These are phyloP conservation scores for Amaurobius ferox DNA, from an alignment of 2,888 invertebrate species.

Conservation along the genomic window DNA sequence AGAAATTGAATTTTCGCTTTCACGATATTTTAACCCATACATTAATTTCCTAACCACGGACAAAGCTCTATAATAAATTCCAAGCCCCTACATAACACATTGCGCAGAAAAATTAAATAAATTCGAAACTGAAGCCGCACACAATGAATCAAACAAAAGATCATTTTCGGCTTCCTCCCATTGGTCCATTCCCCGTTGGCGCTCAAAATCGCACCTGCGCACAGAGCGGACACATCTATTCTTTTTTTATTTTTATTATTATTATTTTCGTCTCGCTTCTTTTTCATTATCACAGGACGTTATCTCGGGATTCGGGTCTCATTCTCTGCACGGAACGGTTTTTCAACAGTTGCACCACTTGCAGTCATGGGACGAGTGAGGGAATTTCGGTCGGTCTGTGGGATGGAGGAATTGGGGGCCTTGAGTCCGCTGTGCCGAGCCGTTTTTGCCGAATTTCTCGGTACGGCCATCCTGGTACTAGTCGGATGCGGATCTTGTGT, in stretches of 20 bases:
- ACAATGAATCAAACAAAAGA: not conserved
- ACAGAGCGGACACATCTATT: not conserved
- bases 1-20: no score
- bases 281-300: not conserved
- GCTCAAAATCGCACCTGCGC: not conserved
- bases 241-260: not conserved
- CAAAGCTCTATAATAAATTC: no score
- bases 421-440: slow-evolving; percentile 83
- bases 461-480: slow-evolving; percentile 87
- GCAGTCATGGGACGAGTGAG: slow-evolving; percentile 45
- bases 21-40: no score
- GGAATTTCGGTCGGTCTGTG: slow-evolving; percentile 46
- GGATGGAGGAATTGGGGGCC: slow-evolving; percentile 54
- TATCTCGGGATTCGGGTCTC: not conserved
- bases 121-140: not conserved
- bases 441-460: slow-evolving; percentile 90
- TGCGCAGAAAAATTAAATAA: not conserved
- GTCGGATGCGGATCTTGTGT: slow-evolving; percentile 90
- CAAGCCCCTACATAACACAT: no score
- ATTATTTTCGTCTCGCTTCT: not conserved
- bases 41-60: no score
- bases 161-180: not conserved
- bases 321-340: not conserved
- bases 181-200: not conserved
- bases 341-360: not conserved